These are phyloP conservation scores for Myotis lucifugus DNA, from an alignment of 2,113 vertebrate genomes.

Conservation along the genomic window DNA sequence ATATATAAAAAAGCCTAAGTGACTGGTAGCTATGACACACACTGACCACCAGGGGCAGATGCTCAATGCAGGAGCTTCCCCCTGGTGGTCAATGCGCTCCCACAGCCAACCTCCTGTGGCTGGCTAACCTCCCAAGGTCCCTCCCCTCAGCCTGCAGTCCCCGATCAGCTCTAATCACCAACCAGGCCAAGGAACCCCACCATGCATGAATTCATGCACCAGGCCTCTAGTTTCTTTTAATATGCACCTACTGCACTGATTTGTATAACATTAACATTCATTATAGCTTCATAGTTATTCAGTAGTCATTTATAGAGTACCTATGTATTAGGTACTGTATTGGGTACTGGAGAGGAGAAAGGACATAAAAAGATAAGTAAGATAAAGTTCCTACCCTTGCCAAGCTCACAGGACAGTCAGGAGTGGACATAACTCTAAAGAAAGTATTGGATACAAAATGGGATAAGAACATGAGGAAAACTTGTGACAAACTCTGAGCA, in stretches of 20 bases:
- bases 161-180: fast-evolving
- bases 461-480: background rate
- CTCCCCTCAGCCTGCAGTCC: too few relatives aligned
- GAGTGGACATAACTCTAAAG: background rate
- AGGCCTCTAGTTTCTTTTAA: too few relatives aligned
- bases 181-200: too few relatives aligned
- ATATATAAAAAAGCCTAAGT: too few relatives aligned
- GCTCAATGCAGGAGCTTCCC: too few relatives aligned
- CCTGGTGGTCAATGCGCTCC: too few relatives aligned
- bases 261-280: background rate
- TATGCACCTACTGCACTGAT: background rate
- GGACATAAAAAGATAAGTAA: background rate
- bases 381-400: background rate
- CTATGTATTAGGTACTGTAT: background rate
- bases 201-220: too few relatives aligned
- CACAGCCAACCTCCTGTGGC: too few relatives aligned
- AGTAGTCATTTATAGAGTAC: background rate
- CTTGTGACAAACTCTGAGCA: background rate
- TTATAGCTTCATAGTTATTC: background rate
- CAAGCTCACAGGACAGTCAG: background rate
- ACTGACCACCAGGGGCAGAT: too few relatives aligned
- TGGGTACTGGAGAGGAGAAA: background rate
- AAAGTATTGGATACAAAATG: background rate
- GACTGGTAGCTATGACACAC: too few relatives aligned
- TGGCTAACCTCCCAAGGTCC: too few relatives aligned